phyloP scores from a whole-genome alignment of 2,797 vertebrate genomes.

The Typhlichthys eigenmanni region DNA sequence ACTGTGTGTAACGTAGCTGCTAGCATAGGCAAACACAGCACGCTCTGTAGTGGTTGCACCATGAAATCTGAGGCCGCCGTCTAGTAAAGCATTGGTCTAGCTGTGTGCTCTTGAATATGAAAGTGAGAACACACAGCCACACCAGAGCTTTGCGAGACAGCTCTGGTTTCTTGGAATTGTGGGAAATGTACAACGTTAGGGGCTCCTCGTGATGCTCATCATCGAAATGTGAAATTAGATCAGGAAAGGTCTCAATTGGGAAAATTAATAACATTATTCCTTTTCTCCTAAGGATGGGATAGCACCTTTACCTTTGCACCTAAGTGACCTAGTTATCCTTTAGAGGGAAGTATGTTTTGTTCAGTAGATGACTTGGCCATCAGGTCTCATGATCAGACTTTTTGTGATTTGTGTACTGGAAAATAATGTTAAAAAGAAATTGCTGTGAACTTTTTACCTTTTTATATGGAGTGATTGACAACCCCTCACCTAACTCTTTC shows the following conservation, averaged over 20 bases:
- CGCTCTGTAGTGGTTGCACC: constrained; percentile 19
- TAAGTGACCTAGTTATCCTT: constrained; percentile 51
- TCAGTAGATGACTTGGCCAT: constrained; percentile 61
- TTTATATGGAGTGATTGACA: neutral
- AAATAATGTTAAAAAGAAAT: constrained; percentile 14
- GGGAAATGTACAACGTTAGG: constrained; percentile 63
- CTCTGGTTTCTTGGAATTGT: constrained; percentile 19
- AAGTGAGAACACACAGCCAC: neutral
- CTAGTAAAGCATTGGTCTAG: neutral
- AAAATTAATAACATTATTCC: constrained; percentile 38
- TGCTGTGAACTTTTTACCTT: constrained; percentile 11
- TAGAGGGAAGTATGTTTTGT: constrained; percentile 44
- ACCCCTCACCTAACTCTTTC: too few relatives aligned
- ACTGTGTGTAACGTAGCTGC: neutral
- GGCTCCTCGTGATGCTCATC: constrained; percentile 71
- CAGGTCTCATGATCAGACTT: constrained; percentile 63
- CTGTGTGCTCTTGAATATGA: neutral
- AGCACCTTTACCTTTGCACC: constrained; percentile 41
- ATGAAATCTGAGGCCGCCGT: constrained; percentile 16
- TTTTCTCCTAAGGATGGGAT: constrained; percentile 59
- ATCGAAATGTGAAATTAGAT: constrained; percentile 72
- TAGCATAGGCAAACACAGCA: constrained; percentile 20
- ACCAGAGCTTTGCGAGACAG: constrained; percentile 18
- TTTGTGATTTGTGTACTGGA: constrained; percentile 53
- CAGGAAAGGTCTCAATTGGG: constrained; percentile 48